Evolutionary conservation across 2,888 invertebrate genomes (phyloP).

Genomic region (Piscicola geometra): DNA sequence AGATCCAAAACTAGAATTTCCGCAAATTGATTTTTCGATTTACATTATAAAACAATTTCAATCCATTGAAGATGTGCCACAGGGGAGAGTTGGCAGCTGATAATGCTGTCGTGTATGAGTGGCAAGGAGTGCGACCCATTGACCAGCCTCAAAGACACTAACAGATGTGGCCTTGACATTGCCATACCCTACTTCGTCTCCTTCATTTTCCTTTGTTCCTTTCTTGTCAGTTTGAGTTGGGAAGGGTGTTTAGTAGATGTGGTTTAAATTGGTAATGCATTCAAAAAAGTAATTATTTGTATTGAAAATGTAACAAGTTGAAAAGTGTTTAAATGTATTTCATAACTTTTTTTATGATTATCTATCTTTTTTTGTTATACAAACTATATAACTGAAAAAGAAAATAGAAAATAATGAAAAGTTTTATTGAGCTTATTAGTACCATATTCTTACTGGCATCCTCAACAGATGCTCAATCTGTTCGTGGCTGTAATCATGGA

Average conservation of each 20-base stretch:
- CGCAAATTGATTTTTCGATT: too few species aligned
- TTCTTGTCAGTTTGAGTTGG: slow-evolving; percentile 89
- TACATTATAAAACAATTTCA: too few species aligned
- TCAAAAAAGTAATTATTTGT: background rate
- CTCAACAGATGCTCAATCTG: slow-evolving; percentile 88
- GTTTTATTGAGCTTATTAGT: too few species aligned
- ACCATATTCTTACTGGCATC: too few species aligned
- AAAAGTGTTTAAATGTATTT: background rate
- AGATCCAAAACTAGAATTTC: background rate
- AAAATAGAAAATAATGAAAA: too few species aligned
- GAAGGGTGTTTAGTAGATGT: too few species aligned
- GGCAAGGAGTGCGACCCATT: slow-evolving; percentile 77
- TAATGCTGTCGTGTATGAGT: slow-evolving; percentile 95
- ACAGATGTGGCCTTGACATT: slow-evolving; percentile 84
- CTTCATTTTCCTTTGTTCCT: slow-evolving; percentile 99
- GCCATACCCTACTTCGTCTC: slow-evolving; percentile 71
- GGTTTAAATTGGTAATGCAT: too few species aligned
- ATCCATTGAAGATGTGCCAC: slow-evolving; percentile 99
- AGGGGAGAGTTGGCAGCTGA: slow-evolving; percentile 98
- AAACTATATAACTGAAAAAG: too few species aligned
- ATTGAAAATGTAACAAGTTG: background rate
- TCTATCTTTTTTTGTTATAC: too few species aligned
- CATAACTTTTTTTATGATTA: too few species aligned
- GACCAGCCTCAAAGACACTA: slow-evolving; percentile 45
- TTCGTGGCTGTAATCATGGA: slow-evolving; percentile 99